Base-by-base conservation (phyloP, 2,797 vertebrate species). In the Triplophysa yarkandensis region DNA sequence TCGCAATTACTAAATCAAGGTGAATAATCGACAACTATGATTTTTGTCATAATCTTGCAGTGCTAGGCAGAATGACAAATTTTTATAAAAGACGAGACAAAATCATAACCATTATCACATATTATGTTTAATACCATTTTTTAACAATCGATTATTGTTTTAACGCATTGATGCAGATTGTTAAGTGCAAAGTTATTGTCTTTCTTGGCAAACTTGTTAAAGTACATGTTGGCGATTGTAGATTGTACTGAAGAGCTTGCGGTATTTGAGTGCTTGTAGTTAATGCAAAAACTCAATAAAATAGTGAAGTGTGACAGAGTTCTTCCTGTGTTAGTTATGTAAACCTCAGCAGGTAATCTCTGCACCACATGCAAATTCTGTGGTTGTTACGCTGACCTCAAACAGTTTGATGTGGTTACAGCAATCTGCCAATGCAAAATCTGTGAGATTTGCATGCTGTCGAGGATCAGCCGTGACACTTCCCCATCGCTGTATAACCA, bases 371-470 rank as follows among this genome's bases (percentile, higher is more conserved):
- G 70, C 28, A 63, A 83, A 80, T 72, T 44, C 28, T 30, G 77
- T 9, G 64, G 77, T 48, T 62, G 68, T 77, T 71, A 23, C 34
- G 17, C 25, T 65, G 55, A 61, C 60, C 71, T 21, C 77, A 57
- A 21, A 65, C 65, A 50, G 58, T 68, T 81, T n/a, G 14, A 13
- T 69, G 74, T 14, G 68, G 74, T 75, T 61, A 25, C n/a, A 8
- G 36, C 23, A 1, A 2, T 0, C 36, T 77, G 63, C 70, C 72
- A 79, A 79, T 77, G 34, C 1, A 16, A 57, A 46, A 36, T 23
- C 9, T 11, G 21, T 46, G 44, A 36, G 44, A 62, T 76, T 78
- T 78, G 43, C 73, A 71, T 79, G 64, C 41, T 71, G 66, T 79
- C 58, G 21, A 76, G 34, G 7, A 68, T 66, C 54, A 55, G 52